These are phyloP conservation scores for Conopomorpha cramerella DNA, from an alignment of 1,140 invertebrate species.

Conservation along the genomic window DNA sequence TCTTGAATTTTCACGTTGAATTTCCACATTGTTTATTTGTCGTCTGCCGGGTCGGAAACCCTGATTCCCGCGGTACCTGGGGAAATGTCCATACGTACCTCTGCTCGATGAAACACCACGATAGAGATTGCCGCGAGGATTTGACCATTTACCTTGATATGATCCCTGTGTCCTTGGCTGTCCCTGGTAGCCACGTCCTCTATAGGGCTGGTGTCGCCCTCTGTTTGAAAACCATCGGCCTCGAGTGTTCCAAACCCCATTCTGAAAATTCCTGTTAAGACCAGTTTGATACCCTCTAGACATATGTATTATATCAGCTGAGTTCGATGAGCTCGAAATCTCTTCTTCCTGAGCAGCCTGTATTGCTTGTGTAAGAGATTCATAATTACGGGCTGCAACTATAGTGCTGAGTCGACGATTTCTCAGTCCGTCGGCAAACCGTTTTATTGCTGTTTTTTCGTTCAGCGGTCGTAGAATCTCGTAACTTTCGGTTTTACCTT, in stretches of 20 bases:
- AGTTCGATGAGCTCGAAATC: background rate
- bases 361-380: background rate
- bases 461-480: background rate
- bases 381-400: background rate
- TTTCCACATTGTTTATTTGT: background rate
- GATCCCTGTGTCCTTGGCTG: background rate
- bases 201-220: background rate
- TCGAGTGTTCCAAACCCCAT: background rate
- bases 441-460: background rate
- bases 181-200: background rate
- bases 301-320: background rate
- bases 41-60: no score
- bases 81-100: background rate
- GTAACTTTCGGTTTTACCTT: background rate
- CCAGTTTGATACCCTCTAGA: background rate
- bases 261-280: background rate
- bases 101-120: background rate
- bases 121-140: background rate
- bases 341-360: slow-evolving; percentile 1
- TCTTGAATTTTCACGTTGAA: no score
- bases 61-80: background rate
- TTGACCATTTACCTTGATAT: background rate
- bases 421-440: background rate
- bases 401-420: background rate
- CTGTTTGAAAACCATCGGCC: background rate